Base-by-base conservation (phyloP, 2,888 invertebrate genomes). In the Lepidocyrtinus sp. region DNA sequence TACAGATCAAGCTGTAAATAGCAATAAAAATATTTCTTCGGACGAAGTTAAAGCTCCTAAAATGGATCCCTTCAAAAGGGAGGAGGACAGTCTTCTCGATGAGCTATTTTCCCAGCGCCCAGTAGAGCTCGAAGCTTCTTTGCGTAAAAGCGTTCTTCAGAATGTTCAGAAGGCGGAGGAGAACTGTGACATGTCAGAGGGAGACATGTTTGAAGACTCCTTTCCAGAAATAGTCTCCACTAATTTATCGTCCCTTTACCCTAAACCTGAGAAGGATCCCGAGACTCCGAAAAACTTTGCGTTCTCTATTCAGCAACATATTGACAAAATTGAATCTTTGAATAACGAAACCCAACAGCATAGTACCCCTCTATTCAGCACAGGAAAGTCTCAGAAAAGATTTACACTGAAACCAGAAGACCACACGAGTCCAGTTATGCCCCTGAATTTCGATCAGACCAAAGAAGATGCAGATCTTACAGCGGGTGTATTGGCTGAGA, bases 161-260 rank as follows among this genome's bases (percentile, higher is more conserved):
- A n/a, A n/a, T n/a, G n/a, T n/a, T n/a, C n/a, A n/a, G n/a, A 36
- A 36, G 36, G 36, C 36, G 36, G 72, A 25, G n/a, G n/a, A n/a
- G n/a, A n/a, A n/a, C n/a, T n/a, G n/a, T n/a, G n/a, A n/a, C 46
- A 22, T 15, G 2, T 15, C 17, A 27, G 27, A 26, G 3, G 63
- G 22, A 26, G 19, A 36, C n/a, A n/a, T 74, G 26, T 75, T 75
- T 70, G 74, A 75, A 17, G 70, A 80, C 12, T 80, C 80, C 0
- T 74, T 80, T 65, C 80, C 80, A 9, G 75, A 75, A 65, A 46
- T 75, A 1, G 19, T 70, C 5, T 7, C 22, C 2, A 62, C 22
- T 21, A 59, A 78, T 1, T 26, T 78, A 1, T 78, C 78, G 2
- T n/a, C 19, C 2, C 21, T 73, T 12, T 73, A 68, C 24, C 21